A percentile compares a stretch with the other conserved stretches of the same genome.
phyloP scores from a whole-genome alignment of 2,888 invertebrate species.

The Athalia cordata region DNA sequence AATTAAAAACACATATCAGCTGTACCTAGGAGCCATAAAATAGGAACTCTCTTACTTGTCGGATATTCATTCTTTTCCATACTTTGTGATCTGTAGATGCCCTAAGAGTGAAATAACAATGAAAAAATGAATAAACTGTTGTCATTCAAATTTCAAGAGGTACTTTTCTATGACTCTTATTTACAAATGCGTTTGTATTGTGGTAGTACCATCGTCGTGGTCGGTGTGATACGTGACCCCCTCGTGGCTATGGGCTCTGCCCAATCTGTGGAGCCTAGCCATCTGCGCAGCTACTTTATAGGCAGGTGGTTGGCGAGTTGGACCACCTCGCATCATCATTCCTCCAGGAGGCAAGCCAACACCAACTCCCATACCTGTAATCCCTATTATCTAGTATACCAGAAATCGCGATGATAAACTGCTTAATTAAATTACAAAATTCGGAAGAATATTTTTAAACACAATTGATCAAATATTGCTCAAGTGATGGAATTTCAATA shows the following conservation, averaged over 20 bases:
- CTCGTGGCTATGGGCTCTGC: constrained; percentile 90
- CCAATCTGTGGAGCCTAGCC: constrained; percentile 87
- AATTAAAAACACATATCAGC: not conserved
- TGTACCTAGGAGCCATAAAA: constrained; percentile 34
- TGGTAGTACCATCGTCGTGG: constrained; percentile 77
- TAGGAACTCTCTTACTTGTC: constrained; percentile 13
- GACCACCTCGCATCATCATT: constrained; percentile 46
- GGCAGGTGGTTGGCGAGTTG: constrained; percentile 83
- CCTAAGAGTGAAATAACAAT: no score
- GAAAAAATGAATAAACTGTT: no score
- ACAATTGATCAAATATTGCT: no score
- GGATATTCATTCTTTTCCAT: no score
- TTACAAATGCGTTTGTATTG: constrained; percentile 44
- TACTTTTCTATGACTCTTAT: constrained; percentile 31
- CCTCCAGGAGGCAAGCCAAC: constrained; percentile 46
- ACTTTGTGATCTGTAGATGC: no score
- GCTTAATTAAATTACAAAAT: not conserved
- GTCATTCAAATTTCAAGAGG: not conserved
- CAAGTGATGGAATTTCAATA: no score
- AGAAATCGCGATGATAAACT: constrained; percentile 10
- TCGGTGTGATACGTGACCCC: constrained; percentile 87
- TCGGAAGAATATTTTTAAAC: no score
- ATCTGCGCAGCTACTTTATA: constrained; percentile 92
- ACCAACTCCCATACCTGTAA: constrained; percentile 55
- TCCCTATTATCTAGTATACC: constrained; percentile 40